Evolutionary conservation across 2,113 vertebrate genomes (phyloP).

Genomic region (Mystacornis crossleyi): DNA sequence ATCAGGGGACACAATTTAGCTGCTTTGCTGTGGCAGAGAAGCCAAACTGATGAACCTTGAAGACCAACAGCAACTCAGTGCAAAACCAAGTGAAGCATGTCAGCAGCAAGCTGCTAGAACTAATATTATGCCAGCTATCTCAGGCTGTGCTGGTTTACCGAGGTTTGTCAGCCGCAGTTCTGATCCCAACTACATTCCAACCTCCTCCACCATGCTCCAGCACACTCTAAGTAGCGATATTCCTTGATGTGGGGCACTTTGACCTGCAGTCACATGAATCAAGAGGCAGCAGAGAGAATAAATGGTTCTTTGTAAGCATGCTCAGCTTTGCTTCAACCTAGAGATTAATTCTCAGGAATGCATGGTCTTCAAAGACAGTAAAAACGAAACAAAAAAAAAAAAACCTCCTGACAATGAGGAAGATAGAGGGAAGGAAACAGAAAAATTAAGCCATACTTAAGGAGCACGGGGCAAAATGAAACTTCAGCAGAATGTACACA

Average conservation of each 20-base stretch:
- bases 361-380: background rate
- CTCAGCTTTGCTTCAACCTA: background rate
- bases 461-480: background rate
- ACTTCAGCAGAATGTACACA: background rate
- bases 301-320: background rate
- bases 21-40: background rate
- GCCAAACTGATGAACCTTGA: background rate
- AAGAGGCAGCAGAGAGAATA: background rate
- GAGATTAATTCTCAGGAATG: background rate
- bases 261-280: background rate
- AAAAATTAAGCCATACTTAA: background rate
- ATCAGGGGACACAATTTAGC: background rate
- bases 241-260: background rate
- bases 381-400: background rate
- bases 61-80: background rate
- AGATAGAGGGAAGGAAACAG: accelerated
- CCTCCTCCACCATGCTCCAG: background rate
- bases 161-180: background rate
- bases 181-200: background rate
- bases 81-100: background rate
- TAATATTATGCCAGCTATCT: background rate
- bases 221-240: background rate
- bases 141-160: background rate
- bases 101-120: background rate
- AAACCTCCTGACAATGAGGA: accelerated